Base-by-base conservation (phyloP, 2,113 vertebrate species). In the Brienomyrus longianalis region DNA sequence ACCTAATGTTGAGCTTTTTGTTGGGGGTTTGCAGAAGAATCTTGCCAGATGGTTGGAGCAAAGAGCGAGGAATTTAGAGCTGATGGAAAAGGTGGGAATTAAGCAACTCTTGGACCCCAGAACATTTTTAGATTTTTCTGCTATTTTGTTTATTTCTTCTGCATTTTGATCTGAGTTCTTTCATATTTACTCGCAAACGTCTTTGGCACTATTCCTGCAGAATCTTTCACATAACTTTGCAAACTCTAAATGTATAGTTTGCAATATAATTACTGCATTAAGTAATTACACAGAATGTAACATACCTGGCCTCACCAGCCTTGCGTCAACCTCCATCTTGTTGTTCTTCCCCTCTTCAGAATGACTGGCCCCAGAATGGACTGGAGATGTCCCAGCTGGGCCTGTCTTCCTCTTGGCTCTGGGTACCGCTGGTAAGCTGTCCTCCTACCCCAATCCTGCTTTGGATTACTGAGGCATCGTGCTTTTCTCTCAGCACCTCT, bases 351-450 rank as follows among this genome's bases (percentile, higher is more conserved):
- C 88, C 1, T 87, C 93, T 2, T 92, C 91, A 99, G 98, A 94
- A 92, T 91, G 95, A 96, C 89, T 99, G 98, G 98, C 98, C 98
- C 85, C 97, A 98, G 92, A 99, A 99, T 45, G 98, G 98, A 86
- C 96, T 99, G 90, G 94, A 97, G 31, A 90, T 99, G 93, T 97
- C 98, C 66, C 95, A 98, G 88, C 90, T 98, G 83, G 96, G 95
- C 88, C 88, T 97, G 89, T 94, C 95, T 0, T 92, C 97, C 45
- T 94, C 96, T 50, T 97, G 95, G 95, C 94, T 94, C 11, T 97
- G 96, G 95, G 95, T 95, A 92, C 95, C 95, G 92, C 94, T 95
- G 96, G 98, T 99, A 95, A 94, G 0, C 23, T 45, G 62, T n/a
- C 43, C 3, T 23, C 5, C 13, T 31, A 5, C 3, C 50, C 23